Conservation (phyloP, 2,888 invertebrate species). For the Protula sp. region DNA sequence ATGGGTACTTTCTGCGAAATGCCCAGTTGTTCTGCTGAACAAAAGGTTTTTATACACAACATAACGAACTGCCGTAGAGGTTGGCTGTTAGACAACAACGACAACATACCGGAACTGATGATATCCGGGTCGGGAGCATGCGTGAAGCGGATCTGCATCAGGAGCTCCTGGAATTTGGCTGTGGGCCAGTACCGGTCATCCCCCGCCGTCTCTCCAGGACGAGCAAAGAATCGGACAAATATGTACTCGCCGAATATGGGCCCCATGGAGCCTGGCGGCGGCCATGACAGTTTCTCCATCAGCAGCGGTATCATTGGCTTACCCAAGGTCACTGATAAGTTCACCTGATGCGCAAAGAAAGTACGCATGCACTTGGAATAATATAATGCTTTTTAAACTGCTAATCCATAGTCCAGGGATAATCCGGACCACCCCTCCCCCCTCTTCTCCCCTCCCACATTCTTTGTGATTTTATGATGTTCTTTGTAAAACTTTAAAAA, state of each 20-base stretch:
- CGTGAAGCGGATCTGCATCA: constrained; percentile 42
- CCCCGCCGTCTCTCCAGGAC: constrained; percentile 26
- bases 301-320: constrained; percentile 47
- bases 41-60: too few relatives aligned
- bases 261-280: constrained; percentile 49
- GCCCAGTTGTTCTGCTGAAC: too few relatives aligned
- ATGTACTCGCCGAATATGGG: constrained; percentile 50
- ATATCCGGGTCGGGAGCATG: constrained; percentile 32
- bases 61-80: too few relatives aligned
- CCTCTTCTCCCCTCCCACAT: too few relatives aligned
- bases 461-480: too few relatives aligned
- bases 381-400: too few relatives aligned
- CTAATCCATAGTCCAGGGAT: too few relatives aligned
- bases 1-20: too few relatives aligned
- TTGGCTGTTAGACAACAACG: too few relatives aligned
- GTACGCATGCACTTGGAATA: too few relatives aligned
- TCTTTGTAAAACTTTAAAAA: too few relatives aligned
- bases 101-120: constrained; percentile 32
- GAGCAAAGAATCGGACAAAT: constrained; percentile 35
- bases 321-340: constrained; percentile 38
- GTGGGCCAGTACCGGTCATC: constrained; percentile 43
- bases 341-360: constrained; percentile 32
- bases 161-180: constrained; percentile 43
- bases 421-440: too few relatives aligned
- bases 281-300: constrained; percentile 48